Evolutionary conservation across 2,888 invertebrate species (phyloP), one percentile per base, ranked within the genome.

Genomic region (Chloromyia formosa): DNA sequence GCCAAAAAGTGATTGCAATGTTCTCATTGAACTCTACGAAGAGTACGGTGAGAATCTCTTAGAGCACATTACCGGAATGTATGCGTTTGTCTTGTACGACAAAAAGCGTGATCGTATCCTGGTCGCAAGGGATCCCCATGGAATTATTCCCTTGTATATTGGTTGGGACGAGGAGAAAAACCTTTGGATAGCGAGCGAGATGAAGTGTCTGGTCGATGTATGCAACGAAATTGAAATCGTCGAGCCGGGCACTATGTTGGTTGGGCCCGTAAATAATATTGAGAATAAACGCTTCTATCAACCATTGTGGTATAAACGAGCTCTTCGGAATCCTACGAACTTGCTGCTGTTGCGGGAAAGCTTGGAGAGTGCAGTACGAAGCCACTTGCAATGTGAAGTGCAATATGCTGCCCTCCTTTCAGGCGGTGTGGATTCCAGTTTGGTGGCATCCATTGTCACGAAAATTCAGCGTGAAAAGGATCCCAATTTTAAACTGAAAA

Each of bases 401-500:
- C 78, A 80, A 1, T 83, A 85, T 49, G 85, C 83, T 0, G 86
- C 86, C 0, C 72, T 86, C 12, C 80, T 86, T 0, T 85, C 85
- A 0, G 85, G 85, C 1, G 85, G 86, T 1, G 84, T 86, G 1
- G 85, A 86, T 66, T 85, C 85, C 23, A 86, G 86, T 72, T 75
- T 86, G 16, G 81, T 86, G n/a, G 85, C 85, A 5, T 84, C 85
- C 3, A 85, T 86, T 72, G 85, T 85, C 14, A 85, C 85, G 1
- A 85, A 83, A 78, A 81, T 86, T 10, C 81, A 80, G 75, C 81
- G 84, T 1, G 83, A 85, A 78, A 74, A 77, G 10, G 79, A 84
- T 77, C 82, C 84, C 0, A 76, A 73, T 35, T 86, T 78, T 73
- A 79, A 80, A 14, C 75, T 85, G 7, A 82, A 93, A 87, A 95